Conservation (phyloP, 1,140 invertebrate genomes). For the Polyergus mexicanus region DNA sequence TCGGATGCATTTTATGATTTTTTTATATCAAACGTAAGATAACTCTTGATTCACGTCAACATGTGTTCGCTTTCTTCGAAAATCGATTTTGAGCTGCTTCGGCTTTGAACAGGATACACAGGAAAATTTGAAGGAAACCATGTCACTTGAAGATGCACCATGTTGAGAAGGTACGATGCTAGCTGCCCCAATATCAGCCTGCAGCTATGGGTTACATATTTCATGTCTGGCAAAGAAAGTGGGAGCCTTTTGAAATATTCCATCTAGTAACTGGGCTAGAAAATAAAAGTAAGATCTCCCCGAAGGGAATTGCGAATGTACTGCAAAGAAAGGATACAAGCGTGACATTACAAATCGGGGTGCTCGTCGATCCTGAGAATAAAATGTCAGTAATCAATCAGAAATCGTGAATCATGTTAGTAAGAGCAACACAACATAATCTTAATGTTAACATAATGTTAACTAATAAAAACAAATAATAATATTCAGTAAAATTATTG, state of each 20-base stretch:
- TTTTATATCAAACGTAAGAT: background rate
- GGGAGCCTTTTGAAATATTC: slow-evolving; percentile 66
- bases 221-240: slow-evolving; percentile 47
- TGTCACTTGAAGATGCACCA: slow-evolving; percentile 62
- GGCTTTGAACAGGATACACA: slow-evolving; percentile 35
- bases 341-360: slow-evolving; percentile 48
- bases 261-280: slow-evolving; percentile 55
- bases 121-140: slow-evolving; percentile 71
- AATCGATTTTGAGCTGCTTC: slow-evolving; percentile 25
- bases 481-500: background rate
- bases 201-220: slow-evolving; percentile 77
- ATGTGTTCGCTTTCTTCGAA: background rate
- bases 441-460: no score
- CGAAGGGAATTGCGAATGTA: slow-evolving; percentile 53
- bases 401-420: background rate
- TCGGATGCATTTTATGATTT: background rate
- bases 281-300: slow-evolving; percentile 73
- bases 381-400: slow-evolving; percentile 18
- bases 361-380: background rate
- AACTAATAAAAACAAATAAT: background rate
- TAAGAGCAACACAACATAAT: background rate
- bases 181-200: slow-evolving; percentile 70
- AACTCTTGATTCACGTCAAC: background rate
- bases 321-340: slow-evolving; percentile 9
- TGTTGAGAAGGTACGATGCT: slow-evolving; percentile 44